Evolutionary conservation across 2,888 invertebrate species (phyloP).

Genomic region (Sympetrum striolatum): DNA sequence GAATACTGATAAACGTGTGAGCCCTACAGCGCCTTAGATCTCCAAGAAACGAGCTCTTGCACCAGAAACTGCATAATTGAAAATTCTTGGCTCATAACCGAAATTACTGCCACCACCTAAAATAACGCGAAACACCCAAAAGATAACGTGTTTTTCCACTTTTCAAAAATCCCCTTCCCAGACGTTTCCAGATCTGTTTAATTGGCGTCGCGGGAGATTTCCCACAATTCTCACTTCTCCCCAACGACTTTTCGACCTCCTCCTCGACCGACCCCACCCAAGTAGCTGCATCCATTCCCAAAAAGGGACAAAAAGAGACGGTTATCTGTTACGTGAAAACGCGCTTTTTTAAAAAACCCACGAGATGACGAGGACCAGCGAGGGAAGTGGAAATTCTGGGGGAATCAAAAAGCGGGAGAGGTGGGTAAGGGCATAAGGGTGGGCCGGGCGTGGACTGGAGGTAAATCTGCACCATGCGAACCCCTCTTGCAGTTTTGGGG

Average conservation of each 20-base stretch:
- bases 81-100: too few relatives aligned
- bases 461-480: background rate
- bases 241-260: background rate
- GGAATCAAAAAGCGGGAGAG: background rate
- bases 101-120: background rate
- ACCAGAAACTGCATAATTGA: too few relatives aligned
- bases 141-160: background rate
- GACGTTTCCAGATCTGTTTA: background rate
- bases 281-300: background rate
- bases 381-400: background rate
- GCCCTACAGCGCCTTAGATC: too few relatives aligned
- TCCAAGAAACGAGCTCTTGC: too few relatives aligned
- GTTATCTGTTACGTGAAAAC: constrained; percentile 27
- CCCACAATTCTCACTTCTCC: constrained; percentile 3
- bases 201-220: background rate
- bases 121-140: background rate
- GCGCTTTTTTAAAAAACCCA: constrained; percentile 29
- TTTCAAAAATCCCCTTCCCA: background rate
- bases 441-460: background rate
- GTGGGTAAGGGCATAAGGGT: background rate
- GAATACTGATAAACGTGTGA: too few relatives aligned
- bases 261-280: background rate
- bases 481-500: background rate
- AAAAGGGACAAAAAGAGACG: constrained; percentile 40
- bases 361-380: background rate